A percentile compares a stretch with the other conserved stretches of the same genome.
Conservation (phyloP, 2,113 vertebrate genomes). For the Cheirogaleus medius region DNA sequence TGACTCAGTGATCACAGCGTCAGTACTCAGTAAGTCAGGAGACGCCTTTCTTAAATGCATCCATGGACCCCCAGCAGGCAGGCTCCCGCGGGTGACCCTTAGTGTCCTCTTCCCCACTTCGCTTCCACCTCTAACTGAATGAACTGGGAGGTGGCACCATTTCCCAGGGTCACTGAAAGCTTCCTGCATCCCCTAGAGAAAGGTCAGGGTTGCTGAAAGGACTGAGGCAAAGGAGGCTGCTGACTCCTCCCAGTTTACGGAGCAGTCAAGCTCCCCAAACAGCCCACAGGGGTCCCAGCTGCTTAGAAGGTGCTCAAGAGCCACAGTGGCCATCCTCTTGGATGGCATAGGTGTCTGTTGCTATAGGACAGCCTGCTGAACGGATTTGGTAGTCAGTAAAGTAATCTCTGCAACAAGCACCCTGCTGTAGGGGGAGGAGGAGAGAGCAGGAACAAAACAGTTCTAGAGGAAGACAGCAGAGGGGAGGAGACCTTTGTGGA, state of each 20-base stretch:
- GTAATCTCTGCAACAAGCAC: neutral
- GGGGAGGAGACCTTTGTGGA: neutral
- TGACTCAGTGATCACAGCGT: neutral
- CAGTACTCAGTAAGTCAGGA: too few relatives aligned
- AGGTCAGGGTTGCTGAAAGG: neutral
- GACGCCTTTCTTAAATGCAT: rapidly evolving
- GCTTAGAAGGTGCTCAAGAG: neutral
- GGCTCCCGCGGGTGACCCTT: too few relatives aligned
- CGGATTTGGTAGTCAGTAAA: neutral
- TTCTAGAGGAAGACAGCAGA: neutral
- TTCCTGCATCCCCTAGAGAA: neutral
- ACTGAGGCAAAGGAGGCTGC: neutral
- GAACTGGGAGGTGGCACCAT: neutral
- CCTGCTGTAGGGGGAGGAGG: neutral
- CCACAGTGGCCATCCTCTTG: rapidly evolving
- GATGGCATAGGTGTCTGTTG: neutral
- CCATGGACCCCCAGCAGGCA: neutral
- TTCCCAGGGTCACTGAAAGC: neutral
- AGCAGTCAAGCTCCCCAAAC: neutral
- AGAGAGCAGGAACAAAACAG: neutral
- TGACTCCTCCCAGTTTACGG: neutral
- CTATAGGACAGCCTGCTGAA: neutral
- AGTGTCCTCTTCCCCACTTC: neutral
- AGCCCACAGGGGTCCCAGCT: too few relatives aligned
- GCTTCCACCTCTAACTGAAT: neutral